phyloP scores from a whole-genome alignment of 2,888 invertebrate genomes.

The Drosophila kuntzei region DNA sequence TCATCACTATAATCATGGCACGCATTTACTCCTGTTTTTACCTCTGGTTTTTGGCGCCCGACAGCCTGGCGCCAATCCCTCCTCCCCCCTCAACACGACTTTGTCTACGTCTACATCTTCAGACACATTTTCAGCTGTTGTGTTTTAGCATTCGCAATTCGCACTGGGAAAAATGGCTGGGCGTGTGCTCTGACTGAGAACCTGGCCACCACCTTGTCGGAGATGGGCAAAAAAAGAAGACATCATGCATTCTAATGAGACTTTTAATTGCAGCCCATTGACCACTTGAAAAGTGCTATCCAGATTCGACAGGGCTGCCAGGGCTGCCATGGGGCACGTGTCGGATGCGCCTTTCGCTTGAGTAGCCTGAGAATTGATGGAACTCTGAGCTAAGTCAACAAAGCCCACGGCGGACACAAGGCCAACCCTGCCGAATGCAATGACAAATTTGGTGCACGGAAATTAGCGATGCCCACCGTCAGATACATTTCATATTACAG shows the following conservation, averaged over 20 bases:
- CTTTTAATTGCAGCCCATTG: constrained; percentile 76
- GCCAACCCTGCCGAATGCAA: constrained; percentile 50
- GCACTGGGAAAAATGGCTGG: constrained; percentile 8
- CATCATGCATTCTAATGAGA: constrained; percentile 79
- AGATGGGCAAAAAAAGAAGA: constrained; percentile 50
- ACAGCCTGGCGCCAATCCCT: constrained; percentile 78
- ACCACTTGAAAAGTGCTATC: constrained; percentile 67
- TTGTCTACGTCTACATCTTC: constrained; percentile 46
- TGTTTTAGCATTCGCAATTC: constrained; percentile 50
- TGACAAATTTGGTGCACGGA: constrained; percentile 77
- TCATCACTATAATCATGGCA: constrained; percentile 85
- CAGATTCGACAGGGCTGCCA: constrained; percentile 55
- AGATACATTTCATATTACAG: constrained; percentile 82
- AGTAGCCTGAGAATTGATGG: constrained; percentile 74
- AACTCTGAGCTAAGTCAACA: constrained; percentile 57
- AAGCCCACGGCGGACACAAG: constrained; percentile 30
- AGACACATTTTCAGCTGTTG: constrained; percentile 46
- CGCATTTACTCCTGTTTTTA: constrained; percentile 85
- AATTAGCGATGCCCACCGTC: constrained; percentile 75
- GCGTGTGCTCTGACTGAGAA: constrained; percentile 17
- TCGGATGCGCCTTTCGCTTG: constrained; percentile 76
- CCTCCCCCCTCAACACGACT: not conserved
- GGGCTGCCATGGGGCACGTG: constrained; percentile 59
- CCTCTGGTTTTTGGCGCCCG: constrained; percentile 85
- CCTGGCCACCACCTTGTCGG: constrained; percentile 37